Evolutionary conservation across 2,888 invertebrate species (phyloP).

Genomic region (Tortrix viridana): DNA sequence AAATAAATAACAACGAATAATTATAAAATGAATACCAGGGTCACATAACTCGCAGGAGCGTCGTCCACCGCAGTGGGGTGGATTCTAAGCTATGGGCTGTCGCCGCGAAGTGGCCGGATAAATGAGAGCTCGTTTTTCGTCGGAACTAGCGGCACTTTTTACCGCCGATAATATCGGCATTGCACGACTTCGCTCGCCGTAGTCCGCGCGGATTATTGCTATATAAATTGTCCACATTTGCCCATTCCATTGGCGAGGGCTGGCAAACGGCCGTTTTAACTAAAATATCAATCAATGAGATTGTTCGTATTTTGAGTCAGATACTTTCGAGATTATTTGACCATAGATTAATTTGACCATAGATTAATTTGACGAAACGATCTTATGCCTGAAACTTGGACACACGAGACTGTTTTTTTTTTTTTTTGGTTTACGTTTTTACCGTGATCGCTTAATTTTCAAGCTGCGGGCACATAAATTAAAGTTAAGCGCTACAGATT

Average conservation of each 20-base stretch:
- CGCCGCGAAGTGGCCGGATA: slow-evolving; percentile 76
- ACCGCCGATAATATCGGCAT: slow-evolving; percentile 79
- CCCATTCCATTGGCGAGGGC: slow-evolving; percentile 75
- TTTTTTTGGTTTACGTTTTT: too few species aligned
- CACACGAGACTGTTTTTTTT: too few species aligned
- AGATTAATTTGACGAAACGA: too few species aligned
- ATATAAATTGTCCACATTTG: slow-evolving; percentile 83
- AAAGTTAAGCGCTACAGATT: too few species aligned
- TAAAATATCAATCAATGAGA: too few species aligned
- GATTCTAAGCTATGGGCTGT: slow-evolving; percentile 59
- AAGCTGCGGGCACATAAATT: too few species aligned
- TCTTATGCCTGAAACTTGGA: too few species aligned
- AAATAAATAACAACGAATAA: neutral
- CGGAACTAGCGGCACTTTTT: slow-evolving; percentile 73
- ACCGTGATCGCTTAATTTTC: too few species aligned
- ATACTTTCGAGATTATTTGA: too few species aligned
- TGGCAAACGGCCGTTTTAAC: slow-evolving; percentile 44
- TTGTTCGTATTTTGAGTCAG: too few species aligned
- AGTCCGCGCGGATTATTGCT: slow-evolving; percentile 81
- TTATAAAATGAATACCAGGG: slow-evolving; percentile 12
- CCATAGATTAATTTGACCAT: too few species aligned
- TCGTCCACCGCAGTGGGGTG: slow-evolving; percentile 22
- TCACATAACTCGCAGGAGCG: slow-evolving; percentile 18
- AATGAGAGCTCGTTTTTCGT: slow-evolving; percentile 83
- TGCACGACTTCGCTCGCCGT: slow-evolving; percentile 59